Conservation (phyloP, 2,113 vertebrate species). For the Sapayoa aenigma region DNA sequence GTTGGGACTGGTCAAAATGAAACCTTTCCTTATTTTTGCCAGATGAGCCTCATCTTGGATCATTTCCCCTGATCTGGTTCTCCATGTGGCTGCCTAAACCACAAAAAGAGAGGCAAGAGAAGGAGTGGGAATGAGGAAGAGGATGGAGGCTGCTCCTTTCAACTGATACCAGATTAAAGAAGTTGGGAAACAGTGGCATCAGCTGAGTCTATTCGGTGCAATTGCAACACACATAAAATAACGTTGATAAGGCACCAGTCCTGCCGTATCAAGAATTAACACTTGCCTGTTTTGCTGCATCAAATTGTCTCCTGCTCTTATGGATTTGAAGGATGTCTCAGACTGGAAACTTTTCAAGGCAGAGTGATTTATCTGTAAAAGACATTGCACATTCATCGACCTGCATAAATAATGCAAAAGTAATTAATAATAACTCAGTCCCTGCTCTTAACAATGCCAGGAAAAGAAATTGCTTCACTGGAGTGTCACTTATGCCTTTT, state of each 20-base stretch:
- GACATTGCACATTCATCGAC: constrained; percentile 7
- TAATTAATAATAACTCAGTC: constrained; percentile 48
- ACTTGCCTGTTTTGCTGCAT: constrained; percentile 15
- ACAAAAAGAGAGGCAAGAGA: neutral
- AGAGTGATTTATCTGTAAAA: constrained; percentile 18
- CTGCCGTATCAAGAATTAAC: neutral
- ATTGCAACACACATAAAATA: neutral
- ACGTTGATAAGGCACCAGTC: neutral
- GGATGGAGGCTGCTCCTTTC: constrained; percentile 15
- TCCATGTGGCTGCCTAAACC: neutral
- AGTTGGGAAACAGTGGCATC: neutral
- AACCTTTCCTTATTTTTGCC: neutral
- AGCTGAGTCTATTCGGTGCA: neutral
- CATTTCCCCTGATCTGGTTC: neutral
- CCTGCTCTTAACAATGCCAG: constrained; percentile 5
- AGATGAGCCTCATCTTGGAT: neutral
- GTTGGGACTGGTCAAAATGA: neutral
- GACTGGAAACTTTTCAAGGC: constrained; percentile 24
- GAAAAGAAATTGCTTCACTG: constrained; percentile 35
- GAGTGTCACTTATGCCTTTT: neutral
- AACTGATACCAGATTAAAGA: neutral
- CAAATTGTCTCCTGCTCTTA: neutral
- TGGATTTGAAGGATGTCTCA: neutral
- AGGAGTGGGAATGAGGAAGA: neutral
- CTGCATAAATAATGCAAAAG: constrained; percentile 49